Evolutionary conservation across 2,888 invertebrate species (phyloP).

Genomic region (Diarsia brunnea): DNA sequence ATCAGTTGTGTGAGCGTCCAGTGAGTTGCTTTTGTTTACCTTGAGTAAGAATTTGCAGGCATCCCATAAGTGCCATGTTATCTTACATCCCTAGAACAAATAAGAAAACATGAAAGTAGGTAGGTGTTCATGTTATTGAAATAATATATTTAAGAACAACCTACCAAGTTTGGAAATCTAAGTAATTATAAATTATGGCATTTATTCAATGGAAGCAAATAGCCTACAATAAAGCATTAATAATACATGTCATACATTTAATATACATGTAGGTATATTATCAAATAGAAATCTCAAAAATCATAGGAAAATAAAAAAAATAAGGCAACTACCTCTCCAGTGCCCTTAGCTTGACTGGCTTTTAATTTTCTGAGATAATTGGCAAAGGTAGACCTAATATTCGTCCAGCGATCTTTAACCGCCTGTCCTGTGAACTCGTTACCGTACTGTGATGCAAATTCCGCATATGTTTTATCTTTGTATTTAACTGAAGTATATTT

Average conservation of each 20-base stretch:
- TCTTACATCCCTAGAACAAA: conserved; percentile 81
- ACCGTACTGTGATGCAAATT: conserved; percentile 84
- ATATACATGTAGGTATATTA: neutral
- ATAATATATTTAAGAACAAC: neutral
- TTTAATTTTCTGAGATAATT: conserved; percentile 85
- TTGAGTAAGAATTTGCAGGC: conserved; percentile 84
- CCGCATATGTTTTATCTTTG: conserved; percentile 83
- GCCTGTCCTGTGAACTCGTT: conserved; percentile 85
- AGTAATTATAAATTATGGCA: neutral
- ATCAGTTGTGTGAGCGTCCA: conserved; percentile 36
- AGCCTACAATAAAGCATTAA: neutral
- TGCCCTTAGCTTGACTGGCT: conserved; percentile 73
- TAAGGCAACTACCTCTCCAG: conserved; percentile 74
- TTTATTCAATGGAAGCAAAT: neutral
- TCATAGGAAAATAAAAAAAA: neutral
- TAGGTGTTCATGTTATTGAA: neutral
- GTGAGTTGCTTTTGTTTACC: conserved; percentile 74
- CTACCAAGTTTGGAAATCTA: neutral
- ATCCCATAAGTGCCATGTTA: conserved; percentile 87
- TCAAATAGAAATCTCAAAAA: neutral
- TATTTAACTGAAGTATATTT: conserved; percentile 82
- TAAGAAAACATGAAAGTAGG: neutral
- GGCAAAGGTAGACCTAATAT: conserved; percentile 86
- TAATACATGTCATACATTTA: too few relatives aligned
- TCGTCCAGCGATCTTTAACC: conserved; percentile 88